Evolutionary conservation across 1,140 invertebrate species (phyloP), one percentile per base, ranked within the genome.

Genomic region (Tetraneura akinire): DNA sequence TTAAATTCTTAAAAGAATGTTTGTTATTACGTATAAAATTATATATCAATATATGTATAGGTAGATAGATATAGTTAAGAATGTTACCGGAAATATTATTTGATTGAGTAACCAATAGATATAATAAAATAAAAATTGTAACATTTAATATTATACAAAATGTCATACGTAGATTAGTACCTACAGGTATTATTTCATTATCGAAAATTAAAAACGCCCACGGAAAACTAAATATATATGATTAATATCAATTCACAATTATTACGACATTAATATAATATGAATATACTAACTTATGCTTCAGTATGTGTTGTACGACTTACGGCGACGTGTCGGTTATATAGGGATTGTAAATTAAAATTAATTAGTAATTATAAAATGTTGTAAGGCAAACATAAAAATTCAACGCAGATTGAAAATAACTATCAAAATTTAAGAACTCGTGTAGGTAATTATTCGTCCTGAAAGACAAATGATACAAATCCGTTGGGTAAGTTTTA

Each of bases 201-300:
- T 70, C 66, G 21, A 42, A 70, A 70, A 70, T 70, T 26, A 47
- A 70, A 70, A 70, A 70, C 47, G 49, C 23, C 29, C 45, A 49
- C 18, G 32, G 64, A 68, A 45, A 45, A 23, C n/a, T 68, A 18
- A 13, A 64, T 37, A n/a, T 37, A n/a, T 23, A 71, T 51, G 68
- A 71, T 71, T 71, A 29, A 18, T 71, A 71, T 71, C 68, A 71
- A 71, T 51, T 71, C 23, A 71, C 23, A 51, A 29, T 71, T 71
- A 3, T 71, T 71, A 3, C 68, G 18, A 23, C 3, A 23, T 51
- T 23, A 51, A 71, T 45, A 71, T 23, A 51, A 71, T 45, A 71
- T 23, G 47, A 66, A 21, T 66, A 32, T 62, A 8, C 32, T 37
- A 37, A 37, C 32, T 8, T n/a, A 29, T 71, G 23, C 26, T 71